A percentile compares a stretch with the other conserved stretches of the same genome.
These are phyloP conservation scores for Drosophila takahashii DNA, from an alignment of 1,140 invertebrate species.

Conservation along the genomic window DNA sequence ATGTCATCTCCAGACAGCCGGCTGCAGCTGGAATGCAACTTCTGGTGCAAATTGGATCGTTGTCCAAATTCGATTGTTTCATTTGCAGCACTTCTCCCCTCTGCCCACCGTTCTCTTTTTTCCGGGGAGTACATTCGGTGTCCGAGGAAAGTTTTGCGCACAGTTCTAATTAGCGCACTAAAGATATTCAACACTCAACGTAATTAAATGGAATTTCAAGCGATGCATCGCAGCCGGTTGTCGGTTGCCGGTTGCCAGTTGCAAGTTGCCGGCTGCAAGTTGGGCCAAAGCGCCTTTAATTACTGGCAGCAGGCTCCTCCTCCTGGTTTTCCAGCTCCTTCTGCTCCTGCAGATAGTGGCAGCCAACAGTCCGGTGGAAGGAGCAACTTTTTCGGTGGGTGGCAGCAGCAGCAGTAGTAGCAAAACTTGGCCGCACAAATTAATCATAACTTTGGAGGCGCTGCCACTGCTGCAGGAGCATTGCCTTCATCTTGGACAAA, in stretches of 20 bases:
- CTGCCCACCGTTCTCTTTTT: not conserved
- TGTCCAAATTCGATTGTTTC: constrained; percentile 73
- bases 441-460: constrained; percentile 79
- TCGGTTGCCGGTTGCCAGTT: constrained; percentile 9
- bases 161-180: constrained; percentile 73
- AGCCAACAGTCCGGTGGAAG: constrained; percentile 17
- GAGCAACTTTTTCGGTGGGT: constrained; percentile 66
- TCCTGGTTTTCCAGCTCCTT: not conserved
- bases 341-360: constrained; percentile 49
- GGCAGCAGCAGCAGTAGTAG: constrained; percentile 10
- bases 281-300: constrained; percentile 69
- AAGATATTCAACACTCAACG: constrained; percentile 79
- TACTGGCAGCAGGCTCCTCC: constrained; percentile 40
- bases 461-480: constrained; percentile 42
- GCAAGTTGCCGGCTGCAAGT: constrained; percentile 35
- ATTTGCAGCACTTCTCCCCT: constrained; percentile 20
- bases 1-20: constrained; percentile 24
- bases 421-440: constrained; percentile 76
- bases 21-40: constrained; percentile 13
- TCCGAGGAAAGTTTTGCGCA: constrained; percentile 62
- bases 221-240: constrained; percentile 53
- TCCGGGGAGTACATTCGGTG: constrained; percentile 54
- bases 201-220: constrained; percentile 83
- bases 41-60: constrained; percentile 56
- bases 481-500: constrained; percentile 46